phyloP scores from a whole-genome alignment of 2,888 invertebrate species.

The Metallyticus violacea region DNA sequence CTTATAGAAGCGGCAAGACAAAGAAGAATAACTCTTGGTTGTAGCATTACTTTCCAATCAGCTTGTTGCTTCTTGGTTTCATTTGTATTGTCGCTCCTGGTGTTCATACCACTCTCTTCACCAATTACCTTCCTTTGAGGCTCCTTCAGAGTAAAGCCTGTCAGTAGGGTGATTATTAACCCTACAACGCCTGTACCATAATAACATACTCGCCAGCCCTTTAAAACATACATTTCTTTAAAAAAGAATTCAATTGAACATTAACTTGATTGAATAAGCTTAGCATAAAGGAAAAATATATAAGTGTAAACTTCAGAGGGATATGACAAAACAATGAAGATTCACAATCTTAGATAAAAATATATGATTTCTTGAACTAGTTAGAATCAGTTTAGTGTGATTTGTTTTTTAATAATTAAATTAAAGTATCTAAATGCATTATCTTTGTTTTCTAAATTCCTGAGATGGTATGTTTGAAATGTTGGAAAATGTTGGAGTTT shows the following conservation, averaged over 20 bases:
- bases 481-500: no score
- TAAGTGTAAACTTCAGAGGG: no score
- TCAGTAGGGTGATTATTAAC: conserved; percentile 65
- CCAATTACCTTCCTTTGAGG: conserved; percentile 74
- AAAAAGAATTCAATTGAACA: neutral
- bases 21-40: conserved; percentile 74
- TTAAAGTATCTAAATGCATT: no score
- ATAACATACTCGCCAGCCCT: conserved; percentile 84
- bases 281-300: no score
- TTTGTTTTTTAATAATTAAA: no score
- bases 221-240: conserved; percentile 26
- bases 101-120: conserved; percentile 52
- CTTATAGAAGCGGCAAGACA: conserved; percentile 85
- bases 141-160: conserved; percentile 72
- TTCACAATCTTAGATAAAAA: no score
- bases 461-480: no score
- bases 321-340: no score
- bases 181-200: conserved; percentile 76
- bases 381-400: no score
- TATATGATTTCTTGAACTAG: no score
- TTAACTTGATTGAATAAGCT: neutral
- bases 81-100: conserved; percentile 36
- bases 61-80: conserved; percentile 52
- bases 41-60: conserved; percentile 73
- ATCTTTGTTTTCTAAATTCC: no score